These are phyloP conservation scores for Echeneis naucrates DNA, from an alignment of 2,797 vertebrate genomes.

Conservation along the genomic window DNA sequence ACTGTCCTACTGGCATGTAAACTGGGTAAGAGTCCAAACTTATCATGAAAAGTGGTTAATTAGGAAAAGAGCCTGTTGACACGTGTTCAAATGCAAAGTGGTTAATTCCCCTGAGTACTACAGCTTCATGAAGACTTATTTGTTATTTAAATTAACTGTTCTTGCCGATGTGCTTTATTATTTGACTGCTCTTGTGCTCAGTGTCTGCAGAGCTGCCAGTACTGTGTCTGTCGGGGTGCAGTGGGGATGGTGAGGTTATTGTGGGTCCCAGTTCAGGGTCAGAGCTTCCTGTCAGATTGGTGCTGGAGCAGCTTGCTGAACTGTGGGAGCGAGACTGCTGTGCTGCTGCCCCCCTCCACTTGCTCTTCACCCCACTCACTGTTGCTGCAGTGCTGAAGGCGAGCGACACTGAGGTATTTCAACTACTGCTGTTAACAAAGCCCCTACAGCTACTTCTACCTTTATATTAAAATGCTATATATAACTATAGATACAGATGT, in stretches of 20 bases:
- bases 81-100: background rate
- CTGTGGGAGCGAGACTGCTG: constrained; percentile 88
- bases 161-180: background rate
- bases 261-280: constrained; percentile 56
- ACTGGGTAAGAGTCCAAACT: constrained; percentile 85
- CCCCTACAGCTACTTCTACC: background rate
- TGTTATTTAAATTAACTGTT: background rate
- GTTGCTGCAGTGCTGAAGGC: constrained; percentile 84
- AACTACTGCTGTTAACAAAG: background rate
- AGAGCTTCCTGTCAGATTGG: constrained; percentile 62
- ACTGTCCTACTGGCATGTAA: constrained; percentile 92
- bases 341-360: constrained; percentile 86
- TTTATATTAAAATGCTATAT: background rate
- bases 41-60: background rate
- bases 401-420: constrained; percentile 84
- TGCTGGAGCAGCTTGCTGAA: constrained; percentile 87
- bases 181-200: constrained; percentile 61
- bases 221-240: constrained; percentile 29
- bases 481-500: background rate
- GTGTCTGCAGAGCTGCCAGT: constrained; percentile 90
- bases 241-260: constrained; percentile 18
- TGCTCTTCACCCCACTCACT: constrained; percentile 89
- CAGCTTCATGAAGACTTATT: background rate
- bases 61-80: background rate
- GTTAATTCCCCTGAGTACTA: background rate